Evolutionary conservation across 2,888 invertebrate species (phyloP).

Genomic region (Synergus gifuensis): DNA sequence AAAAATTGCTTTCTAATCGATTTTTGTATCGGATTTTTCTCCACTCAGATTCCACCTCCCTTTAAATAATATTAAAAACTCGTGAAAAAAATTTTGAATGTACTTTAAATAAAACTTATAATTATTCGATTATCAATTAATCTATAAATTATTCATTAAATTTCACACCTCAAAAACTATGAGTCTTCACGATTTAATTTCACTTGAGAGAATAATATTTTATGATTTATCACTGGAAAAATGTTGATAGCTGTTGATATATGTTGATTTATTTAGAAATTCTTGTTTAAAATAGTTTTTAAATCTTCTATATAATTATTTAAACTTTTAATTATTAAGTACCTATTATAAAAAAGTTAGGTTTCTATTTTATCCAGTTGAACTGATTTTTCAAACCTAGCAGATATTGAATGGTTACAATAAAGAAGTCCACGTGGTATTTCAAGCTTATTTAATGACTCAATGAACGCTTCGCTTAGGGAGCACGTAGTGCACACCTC

Average conservation of each 20-base stretch:
- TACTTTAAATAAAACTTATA: not conserved
- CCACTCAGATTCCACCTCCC: not conserved
- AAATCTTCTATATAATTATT: not conserved
- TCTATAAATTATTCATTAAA: not conserved
- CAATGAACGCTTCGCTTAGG: conserved; percentile 48
- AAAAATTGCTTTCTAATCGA: not conserved
- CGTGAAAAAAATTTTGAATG: not conserved
- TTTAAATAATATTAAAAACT: not conserved
- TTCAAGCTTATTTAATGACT: not conserved
- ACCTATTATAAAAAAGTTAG: not conserved
- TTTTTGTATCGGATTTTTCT: not conserved
- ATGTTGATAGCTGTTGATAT: too few species aligned
- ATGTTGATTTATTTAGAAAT: too few species aligned
- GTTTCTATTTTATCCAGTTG: not conserved
- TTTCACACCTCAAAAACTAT: not conserved
- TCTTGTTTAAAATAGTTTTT: not conserved
- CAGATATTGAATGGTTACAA: not conserved
- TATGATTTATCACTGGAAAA: not conserved
- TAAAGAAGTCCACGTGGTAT: not conserved
- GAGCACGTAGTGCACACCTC: conserved; percentile 53
- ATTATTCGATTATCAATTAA: not conserved
- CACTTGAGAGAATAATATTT: not conserved
- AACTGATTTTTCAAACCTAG: not conserved
- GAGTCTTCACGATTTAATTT: not conserved
- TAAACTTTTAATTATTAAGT: not conserved